Base-by-base conservation (phyloP, 1,140 invertebrate species). In the Eupeodes corollae region DNA sequence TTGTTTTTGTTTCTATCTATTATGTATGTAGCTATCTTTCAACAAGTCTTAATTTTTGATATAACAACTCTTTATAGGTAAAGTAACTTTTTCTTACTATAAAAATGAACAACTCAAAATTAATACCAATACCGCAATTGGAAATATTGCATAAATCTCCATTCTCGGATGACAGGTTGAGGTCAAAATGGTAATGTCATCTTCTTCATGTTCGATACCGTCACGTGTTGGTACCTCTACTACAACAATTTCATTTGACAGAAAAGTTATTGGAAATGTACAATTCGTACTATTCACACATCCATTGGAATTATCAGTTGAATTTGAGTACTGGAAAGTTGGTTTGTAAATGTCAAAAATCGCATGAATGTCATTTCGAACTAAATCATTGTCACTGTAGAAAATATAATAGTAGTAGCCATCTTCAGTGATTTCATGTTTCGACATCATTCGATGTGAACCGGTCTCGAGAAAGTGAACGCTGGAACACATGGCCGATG, bases 371-470 rank as follows among this genome's bases (percentile, higher is more conserved):
- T 84, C 79, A 67, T 88, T 89, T 6, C 70, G 75, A 10, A 81
- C 78, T 48, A 80, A 70, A 63, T 88, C 85, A 70, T 88, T 87
- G 60, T 88, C 85, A 56, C 83, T 86, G 57, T 87, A 88, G 70
- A 89, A 88, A 51, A 88, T 86, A 60, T 87, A 88, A 69, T 88
- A 88, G 64, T 88, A 89, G 65, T 88, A 88, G 9, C 84, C 86
- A 66, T 85, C 79, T 35, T 77, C 70, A 21, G 70, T 63, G 12
- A 88, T 79, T 52, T 85, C 74, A 58, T 88, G 84, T 42, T 73
- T 73, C 10, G 76, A 75, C 47, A 76, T 64, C 57, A 84, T 77
- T 59, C 80, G 78, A 42, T 77, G 75, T 26, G 70, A 72, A 12
- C 74, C 73, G 19, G 73, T 77, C 44, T 84, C 75, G 54, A 87